phyloP scores from a whole-genome alignment of 1,140 invertebrate species.

The Cyclina sinensis region DNA sequence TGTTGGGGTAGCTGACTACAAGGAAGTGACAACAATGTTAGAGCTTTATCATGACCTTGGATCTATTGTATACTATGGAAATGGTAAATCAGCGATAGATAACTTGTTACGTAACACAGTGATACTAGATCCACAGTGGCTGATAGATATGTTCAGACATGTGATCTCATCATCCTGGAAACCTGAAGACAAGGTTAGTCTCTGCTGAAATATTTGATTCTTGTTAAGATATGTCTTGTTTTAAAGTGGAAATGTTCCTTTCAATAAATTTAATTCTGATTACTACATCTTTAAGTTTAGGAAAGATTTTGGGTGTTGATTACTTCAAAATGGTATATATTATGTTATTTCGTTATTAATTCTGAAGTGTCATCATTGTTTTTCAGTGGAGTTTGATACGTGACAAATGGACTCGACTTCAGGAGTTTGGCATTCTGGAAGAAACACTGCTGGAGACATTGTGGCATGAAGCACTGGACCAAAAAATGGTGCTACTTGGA shows the following conservation, averaged over 20 bases:
- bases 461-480: constrained; percentile 79
- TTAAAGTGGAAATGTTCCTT: no score
- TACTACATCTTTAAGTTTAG: no score
- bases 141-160: constrained; percentile 81
- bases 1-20: constrained; percentile 81
- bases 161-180: constrained; percentile 73
- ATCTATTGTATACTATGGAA: constrained; percentile 83
- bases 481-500: constrained; percentile 81
- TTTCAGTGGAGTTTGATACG: constrained; percentile 78
- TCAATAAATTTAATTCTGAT: no score
- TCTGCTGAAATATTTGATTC: not conserved
- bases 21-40: constrained; percentile 85
- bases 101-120: constrained; percentile 82
- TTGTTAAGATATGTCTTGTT: no score
- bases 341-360: not conserved
- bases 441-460: constrained; percentile 80
- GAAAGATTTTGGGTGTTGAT: no score
- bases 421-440: constrained; percentile 81
- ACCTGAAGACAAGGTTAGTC: constrained; percentile 72
- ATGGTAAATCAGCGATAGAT: constrained; percentile 71
- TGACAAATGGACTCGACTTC: constrained; percentile 81
- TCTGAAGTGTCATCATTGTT: not conserved
- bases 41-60: constrained; percentile 87
- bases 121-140: constrained; percentile 85
- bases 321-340: no score